Percentiles rank a stretch among this genome's conserved stretches.
Conservation (phyloP, 2,113 vertebrate genomes). For the Hypanus sabinus region DNA sequence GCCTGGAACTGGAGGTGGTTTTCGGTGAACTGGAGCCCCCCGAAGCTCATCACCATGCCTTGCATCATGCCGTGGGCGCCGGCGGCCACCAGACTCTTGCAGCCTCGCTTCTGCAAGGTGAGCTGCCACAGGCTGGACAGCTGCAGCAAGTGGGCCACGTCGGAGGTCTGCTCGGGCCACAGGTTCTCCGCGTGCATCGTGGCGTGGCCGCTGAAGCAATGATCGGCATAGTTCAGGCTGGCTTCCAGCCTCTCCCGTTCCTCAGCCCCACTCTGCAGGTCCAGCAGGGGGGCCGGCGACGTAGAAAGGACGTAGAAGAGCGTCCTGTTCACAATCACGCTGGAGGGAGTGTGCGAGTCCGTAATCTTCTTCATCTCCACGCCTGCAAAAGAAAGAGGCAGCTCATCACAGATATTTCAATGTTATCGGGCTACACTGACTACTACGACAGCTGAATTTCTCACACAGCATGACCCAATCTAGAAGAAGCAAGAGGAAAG, state of each 20-base stretch:
- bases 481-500: neutral
- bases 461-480: neutral
- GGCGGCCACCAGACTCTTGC: constrained; percentile 75
- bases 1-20: constrained; percentile 97
- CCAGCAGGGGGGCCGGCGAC: constrained; percentile 71
- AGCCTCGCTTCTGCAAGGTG: constrained; percentile 86
- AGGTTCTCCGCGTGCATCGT: constrained; percentile 95
- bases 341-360: constrained; percentile 77
- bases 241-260: constrained; percentile 74
- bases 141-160: constrained; percentile 73
- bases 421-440: neutral
- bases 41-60: constrained; percentile 91
- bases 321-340: constrained; percentile 84
- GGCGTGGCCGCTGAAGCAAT: constrained; percentile 93
- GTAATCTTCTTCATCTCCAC: constrained; percentile 91
- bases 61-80: constrained; percentile 88
- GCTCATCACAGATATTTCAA: neutral
- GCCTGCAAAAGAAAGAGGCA: constrained; percentile 54
- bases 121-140: constrained; percentile 85
- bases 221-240: constrained; percentile 85
- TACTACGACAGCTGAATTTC: neutral
- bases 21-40: constrained; percentile 93
- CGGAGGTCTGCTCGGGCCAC: constrained; percentile 72
- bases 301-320: constrained; percentile 85
- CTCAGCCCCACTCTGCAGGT: constrained; percentile 54